phyloP scores from a whole-genome alignment of 2,888 invertebrate genomes.

The Cephonodes hylas region DNA sequence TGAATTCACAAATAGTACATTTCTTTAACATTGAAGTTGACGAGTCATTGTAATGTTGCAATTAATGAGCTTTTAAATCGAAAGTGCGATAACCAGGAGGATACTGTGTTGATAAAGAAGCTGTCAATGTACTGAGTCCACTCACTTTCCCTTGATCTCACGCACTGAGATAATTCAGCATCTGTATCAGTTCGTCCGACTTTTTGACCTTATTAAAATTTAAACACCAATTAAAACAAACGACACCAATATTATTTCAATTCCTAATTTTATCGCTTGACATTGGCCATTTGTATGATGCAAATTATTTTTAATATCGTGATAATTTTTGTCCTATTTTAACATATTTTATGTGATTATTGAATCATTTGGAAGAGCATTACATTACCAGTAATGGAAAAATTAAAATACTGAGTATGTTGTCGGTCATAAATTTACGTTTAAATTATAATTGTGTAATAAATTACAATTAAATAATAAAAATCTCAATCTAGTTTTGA shows the following conservation, averaged over 20 bases:
- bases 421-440: no score
- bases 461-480: no score
- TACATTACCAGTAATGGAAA: no score
- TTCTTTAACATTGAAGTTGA: background rate
- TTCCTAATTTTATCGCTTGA: background rate
- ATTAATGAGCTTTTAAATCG: background rate
- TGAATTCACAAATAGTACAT: no score
- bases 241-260: background rate
- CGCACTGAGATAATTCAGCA: background rate
- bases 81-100: constrained; percentile 2
- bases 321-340: background rate
- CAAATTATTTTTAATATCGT: background rate
- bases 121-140: constrained; percentile 6
- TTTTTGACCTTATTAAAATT: background rate
- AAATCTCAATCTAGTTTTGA: no score
- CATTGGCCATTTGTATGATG: background rate
- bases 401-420: no score
- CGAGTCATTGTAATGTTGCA: background rate
- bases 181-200: background rate
- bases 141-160: constrained; percentile 15
- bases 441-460: no score
- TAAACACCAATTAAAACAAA: background rate
- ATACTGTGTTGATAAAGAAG: background rate
- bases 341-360: no score
- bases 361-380: no score